phyloP scores from a whole-genome alignment of 2,888 invertebrate species.

The Spisula subtruncata region DNA sequence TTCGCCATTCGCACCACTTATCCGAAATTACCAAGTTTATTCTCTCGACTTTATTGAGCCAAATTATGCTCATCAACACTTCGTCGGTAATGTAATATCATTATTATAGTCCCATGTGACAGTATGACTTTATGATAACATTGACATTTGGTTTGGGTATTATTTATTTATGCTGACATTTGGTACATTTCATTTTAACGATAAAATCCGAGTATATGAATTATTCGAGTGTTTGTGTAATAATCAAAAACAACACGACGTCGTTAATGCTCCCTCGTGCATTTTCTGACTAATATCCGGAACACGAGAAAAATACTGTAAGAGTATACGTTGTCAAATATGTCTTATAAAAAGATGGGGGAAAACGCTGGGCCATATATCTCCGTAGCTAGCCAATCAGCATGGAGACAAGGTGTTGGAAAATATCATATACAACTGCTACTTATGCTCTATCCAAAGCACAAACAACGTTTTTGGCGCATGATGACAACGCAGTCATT shows the following conservation, averaged over 20 bases:
- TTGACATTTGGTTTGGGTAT: constrained; percentile 43
- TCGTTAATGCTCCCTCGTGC: not conserved
- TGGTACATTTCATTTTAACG: not conserved
- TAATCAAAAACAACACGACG: constrained; percentile 4
- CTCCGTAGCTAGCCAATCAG: too few species aligned
- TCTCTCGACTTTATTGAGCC: not conserved
- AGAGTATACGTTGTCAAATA: too few species aligned
- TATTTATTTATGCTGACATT: constrained; percentile 48
- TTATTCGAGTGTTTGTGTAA: not conserved
- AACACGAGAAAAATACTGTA: too few species aligned
- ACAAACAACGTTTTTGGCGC: too few species aligned
- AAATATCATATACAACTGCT: too few species aligned
- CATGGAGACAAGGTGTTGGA: too few species aligned
- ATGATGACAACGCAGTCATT: too few species aligned
- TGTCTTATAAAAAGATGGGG: too few species aligned
- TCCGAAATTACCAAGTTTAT: constrained; percentile 1
- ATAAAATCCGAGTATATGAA: constrained; percentile 11
- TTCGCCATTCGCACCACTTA: not conserved
- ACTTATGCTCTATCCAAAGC: too few species aligned
- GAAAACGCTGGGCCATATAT: too few species aligned
- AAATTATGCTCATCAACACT: constrained; percentile 32
- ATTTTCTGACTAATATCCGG: not conserved
- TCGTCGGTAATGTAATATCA: constrained; percentile 40
- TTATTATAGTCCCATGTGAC: constrained; percentile 23
- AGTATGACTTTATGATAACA: constrained; percentile 32